These are phyloP conservation scores for Hanleya hanleyi DNA, from an alignment of 2,888 invertebrate genomes.

Conservation along the genomic window DNA sequence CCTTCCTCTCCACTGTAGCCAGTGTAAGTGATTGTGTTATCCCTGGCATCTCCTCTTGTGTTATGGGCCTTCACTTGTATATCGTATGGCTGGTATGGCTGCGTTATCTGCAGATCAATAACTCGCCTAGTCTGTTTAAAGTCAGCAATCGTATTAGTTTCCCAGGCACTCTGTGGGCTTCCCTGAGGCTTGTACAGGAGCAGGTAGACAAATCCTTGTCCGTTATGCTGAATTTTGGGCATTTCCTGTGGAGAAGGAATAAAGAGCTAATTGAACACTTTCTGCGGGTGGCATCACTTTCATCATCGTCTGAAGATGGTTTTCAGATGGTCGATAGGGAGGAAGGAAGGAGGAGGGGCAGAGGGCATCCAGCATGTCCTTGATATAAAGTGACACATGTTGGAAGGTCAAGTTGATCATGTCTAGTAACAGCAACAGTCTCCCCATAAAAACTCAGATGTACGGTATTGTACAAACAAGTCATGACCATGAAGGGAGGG, in stretches of 20 bases:
- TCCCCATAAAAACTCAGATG: too few relatives aligned
- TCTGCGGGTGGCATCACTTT: too few relatives aligned
- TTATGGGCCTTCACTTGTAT: slow-evolving; percentile 95
- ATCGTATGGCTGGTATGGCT: slow-evolving; percentile 84
- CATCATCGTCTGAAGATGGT: too few relatives aligned
- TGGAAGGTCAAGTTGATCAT: too few relatives aligned
- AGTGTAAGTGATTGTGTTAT: slow-evolving; percentile 84
- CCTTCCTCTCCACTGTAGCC: slow-evolving; percentile 91
- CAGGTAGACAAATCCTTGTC: slow-evolving; percentile 92
- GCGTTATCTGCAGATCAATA: neutral
- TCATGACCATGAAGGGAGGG: too few relatives aligned
- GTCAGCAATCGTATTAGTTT: slow-evolving; percentile 78
- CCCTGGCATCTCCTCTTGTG: slow-evolving; percentile 88
- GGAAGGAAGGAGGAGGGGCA: too few relatives aligned
- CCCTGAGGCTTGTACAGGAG: slow-evolving; percentile 87
- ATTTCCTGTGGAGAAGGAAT: slow-evolving; percentile 85
- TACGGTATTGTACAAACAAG: too few relatives aligned
- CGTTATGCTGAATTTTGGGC: slow-evolving; percentile 98
- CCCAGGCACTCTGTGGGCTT: slow-evolving; percentile 79
- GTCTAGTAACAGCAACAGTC: too few relatives aligned
- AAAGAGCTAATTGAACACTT: neutral
- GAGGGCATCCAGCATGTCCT: too few relatives aligned
- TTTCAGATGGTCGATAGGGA: too few relatives aligned
- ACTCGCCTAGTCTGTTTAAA: slow-evolving; percentile 80
- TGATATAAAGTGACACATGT: too few relatives aligned